phyloP scores from a whole-genome alignment of 2,113 vertebrate species.

The Sander vitreus region DNA sequence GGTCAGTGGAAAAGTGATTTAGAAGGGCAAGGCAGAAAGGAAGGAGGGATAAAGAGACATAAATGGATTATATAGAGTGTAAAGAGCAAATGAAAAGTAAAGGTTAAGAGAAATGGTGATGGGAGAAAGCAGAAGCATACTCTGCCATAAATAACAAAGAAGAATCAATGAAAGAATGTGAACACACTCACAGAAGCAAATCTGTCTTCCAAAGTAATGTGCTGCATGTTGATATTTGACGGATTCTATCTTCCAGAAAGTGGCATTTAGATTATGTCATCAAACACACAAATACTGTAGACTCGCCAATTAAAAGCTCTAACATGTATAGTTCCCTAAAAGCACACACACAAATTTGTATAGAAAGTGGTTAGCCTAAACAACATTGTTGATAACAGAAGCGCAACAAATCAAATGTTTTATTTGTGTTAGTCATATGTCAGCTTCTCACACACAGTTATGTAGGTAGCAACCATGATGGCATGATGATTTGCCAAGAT shows the following conservation, averaged over 20 bases:
- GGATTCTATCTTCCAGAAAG: neutral
- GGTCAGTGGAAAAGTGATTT: constrained; percentile 36
- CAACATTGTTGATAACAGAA: neutral
- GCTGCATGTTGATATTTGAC: constrained; percentile 1
- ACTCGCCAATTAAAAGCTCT: neutral
- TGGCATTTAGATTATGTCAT: constrained; percentile 20
- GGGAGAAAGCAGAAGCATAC: neutral
- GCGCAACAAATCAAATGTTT: neutral
- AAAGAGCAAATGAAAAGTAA: constrained; percentile 22
- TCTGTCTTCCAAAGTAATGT: neutral
- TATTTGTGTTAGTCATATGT: constrained; percentile 1
- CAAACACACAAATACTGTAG: neutral
- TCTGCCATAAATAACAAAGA: constrained; percentile 6
- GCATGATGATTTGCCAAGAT: neutral
- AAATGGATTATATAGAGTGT: constrained; percentile 33
- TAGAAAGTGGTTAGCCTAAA: neutral
- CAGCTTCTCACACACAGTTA: neutral
- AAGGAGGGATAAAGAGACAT: constrained; percentile 15
- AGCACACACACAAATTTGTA: neutral
- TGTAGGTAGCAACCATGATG: neutral
- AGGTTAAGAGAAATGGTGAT: constrained; percentile 2
- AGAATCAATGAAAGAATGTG: neutral
- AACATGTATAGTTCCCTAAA: neutral
- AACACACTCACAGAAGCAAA: neutral
- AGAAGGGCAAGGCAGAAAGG: constrained; percentile 6